phyloP scores from a whole-genome alignment of 2,113 vertebrate genomes.

The Mola mola region DNA sequence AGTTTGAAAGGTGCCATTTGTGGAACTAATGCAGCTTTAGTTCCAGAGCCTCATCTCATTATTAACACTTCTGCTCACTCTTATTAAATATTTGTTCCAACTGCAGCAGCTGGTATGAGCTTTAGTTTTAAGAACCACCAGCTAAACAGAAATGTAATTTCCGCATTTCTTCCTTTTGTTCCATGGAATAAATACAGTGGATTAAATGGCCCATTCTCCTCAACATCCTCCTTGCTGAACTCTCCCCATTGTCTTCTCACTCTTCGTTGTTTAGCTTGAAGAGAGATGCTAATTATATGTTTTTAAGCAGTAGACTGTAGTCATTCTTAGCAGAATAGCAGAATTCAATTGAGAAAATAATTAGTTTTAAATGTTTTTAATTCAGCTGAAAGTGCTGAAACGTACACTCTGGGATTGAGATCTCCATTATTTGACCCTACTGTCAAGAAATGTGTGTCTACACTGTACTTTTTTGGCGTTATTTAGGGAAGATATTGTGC shows the following conservation, averaged over 20 bases:
- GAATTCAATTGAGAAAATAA: neutral
- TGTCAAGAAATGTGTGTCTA: too few species aligned
- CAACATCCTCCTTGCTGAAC: conserved; percentile 63
- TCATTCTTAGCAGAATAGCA: neutral
- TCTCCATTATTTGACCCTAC: too few species aligned
- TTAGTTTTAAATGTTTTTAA: neutral
- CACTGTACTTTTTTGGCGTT: too few species aligned
- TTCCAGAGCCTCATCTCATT: conserved; percentile 7
- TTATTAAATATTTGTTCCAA: too few species aligned
- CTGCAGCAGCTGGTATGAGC: too few species aligned
- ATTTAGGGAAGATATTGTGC: too few species aligned
- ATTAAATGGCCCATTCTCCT: conserved; percentile 64
- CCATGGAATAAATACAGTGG: conserved; percentile 48
- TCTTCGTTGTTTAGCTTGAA: conserved; percentile 40
- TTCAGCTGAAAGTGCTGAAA: too few species aligned
- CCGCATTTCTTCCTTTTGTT: conserved; percentile 17
- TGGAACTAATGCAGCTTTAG: too few species aligned
- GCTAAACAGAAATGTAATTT: conserved; percentile 10
- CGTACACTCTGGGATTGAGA: too few species aligned
- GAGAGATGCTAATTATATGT: conserved; percentile 24
- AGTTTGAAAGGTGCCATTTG: too few species aligned
- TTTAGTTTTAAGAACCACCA: too few species aligned
- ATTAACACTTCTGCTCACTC: too few species aligned
- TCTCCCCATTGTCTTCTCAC: conserved; percentile 32
- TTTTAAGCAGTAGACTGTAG: neutral